phyloP scores from a whole-genome alignment of 1,140 invertebrate genomes.

The Euwallacea similis region DNA sequence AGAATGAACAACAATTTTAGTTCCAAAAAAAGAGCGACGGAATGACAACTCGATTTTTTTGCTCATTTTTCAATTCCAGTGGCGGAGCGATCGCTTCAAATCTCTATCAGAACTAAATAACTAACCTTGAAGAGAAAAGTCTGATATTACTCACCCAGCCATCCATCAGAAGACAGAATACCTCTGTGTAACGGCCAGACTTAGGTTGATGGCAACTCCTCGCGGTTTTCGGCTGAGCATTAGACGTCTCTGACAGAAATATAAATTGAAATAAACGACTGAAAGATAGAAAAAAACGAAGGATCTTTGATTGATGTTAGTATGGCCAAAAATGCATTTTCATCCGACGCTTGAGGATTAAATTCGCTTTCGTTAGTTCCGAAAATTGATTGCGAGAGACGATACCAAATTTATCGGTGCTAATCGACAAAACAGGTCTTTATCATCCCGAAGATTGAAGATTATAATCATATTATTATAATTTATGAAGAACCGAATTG shows the following conservation, averaged over 20 bases:
- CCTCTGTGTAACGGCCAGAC: not conserved
- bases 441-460: not conserved
- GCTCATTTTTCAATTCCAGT: not conserved
- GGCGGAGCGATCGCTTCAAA: not conserved
- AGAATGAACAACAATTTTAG: conserved; percentile 6
- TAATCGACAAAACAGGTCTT: conserved; percentile 1
- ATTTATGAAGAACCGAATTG: no score
- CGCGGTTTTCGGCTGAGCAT: conserved; percentile 6
- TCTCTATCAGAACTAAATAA: not conserved
- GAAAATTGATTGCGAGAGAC: conserved; percentile 16
- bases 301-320: conserved; percentile 28
- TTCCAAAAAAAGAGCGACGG: not conserved
- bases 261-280: conserved; percentile 29
- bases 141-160: no score
- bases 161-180: not conserved
- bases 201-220: not conserved
- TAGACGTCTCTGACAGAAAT: conserved; percentile 27
- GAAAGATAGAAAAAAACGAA: conserved; percentile 11
- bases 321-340: conserved; percentile 26
- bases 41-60: conserved; percentile 6
- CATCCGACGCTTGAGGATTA: conserved; percentile 20
- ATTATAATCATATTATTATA: no score
- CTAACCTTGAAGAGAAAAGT: no score
- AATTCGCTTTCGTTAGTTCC: conserved; percentile 20
- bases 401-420: conserved; percentile 12